Evolutionary conservation across 2,797 vertebrate genomes (phyloP).

Genomic region (Morelia viridis): DNA sequence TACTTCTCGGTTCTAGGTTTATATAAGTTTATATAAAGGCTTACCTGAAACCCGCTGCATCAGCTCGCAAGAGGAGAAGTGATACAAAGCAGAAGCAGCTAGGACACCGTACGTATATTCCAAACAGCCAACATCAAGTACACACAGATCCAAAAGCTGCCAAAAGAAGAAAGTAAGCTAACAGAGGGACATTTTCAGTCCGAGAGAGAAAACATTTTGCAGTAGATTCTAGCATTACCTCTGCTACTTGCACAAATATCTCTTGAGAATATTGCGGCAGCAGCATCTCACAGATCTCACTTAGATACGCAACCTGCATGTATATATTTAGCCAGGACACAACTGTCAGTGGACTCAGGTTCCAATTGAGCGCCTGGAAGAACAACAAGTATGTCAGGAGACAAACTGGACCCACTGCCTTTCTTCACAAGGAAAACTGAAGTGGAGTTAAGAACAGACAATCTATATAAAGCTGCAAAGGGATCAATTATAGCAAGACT

Average conservation of each 20-base stretch:
- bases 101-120: slow-evolving; percentile 88
- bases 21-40: background rate
- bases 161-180: background rate
- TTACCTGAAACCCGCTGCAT: slow-evolving; percentile 93
- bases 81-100: slow-evolving; percentile 92
- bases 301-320: slow-evolving; percentile 94
- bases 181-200: background rate
- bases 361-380: slow-evolving; percentile 92
- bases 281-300: slow-evolving; percentile 77
- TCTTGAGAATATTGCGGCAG: slow-evolving; percentile 88
- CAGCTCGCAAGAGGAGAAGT: slow-evolving; percentile 90
- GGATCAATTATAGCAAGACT: background rate
- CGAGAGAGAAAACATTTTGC: background rate
- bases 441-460: background rate
- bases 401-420: background rate
- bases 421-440: background rate
- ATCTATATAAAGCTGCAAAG: background rate
- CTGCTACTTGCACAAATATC: slow-evolving; percentile 88
- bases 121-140: slow-evolving; percentile 88
- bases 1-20: accelerated
- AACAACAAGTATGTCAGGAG: background rate
- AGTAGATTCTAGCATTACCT: slow-evolving; percentile 73
- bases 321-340: slow-evolving; percentile 96
- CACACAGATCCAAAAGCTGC: slow-evolving; percentile 89
- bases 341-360: slow-evolving; percentile 88